phyloP scores from a whole-genome alignment of 23 tunicate species.

The Halocynthia aurantium region DNA sequence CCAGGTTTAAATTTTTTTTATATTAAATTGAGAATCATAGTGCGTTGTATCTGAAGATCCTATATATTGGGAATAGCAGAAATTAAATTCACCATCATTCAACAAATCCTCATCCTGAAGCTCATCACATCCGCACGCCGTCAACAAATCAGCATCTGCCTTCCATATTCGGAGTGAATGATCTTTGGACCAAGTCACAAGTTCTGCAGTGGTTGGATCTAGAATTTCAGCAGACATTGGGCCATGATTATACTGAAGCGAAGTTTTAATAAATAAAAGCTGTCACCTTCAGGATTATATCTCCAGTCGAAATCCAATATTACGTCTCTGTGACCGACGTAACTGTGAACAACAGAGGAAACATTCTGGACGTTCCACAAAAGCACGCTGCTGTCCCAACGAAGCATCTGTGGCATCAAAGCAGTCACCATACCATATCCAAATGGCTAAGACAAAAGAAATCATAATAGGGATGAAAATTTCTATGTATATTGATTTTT shows the following conservation, averaged over 20 bases:
- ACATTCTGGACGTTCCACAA: slow-evolving; percentile 52
- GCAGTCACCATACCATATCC: slow-evolving; percentile 76
- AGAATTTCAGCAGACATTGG: background rate
- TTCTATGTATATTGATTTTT: background rate
- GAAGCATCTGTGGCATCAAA: slow-evolving; percentile 23
- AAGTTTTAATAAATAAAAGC: background rate
- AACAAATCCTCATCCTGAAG: background rate
- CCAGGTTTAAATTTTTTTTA: too few species aligned
- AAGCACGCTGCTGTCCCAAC: slow-evolving; percentile 24
- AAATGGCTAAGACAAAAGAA: slow-evolving; percentile 57
- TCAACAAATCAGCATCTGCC: slow-evolving; percentile 24
- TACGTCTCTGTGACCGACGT: slow-evolving; percentile 60
- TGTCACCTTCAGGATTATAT: slow-evolving; percentile 16
- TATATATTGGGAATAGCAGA: too few species aligned
- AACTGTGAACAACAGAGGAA: slow-evolving; percentile 13
- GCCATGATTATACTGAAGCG: background rate
- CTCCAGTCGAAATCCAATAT: slow-evolving; percentile 56
- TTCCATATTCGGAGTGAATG: slow-evolving; percentile 51
- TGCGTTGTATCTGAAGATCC: too few species aligned
- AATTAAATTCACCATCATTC: background rate
- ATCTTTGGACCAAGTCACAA: slow-evolving; percentile 93
- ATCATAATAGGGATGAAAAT: background rate
- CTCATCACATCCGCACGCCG: slow-evolving; percentile 32
- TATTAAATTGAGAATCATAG: too few species aligned
- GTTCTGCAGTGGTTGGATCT: slow-evolving; percentile 18